Percentiles rank a stretch among this genome's conserved stretches.
Conservation (phyloP, 2,888 invertebrate species). For the Watsonalla binaria region DNA sequence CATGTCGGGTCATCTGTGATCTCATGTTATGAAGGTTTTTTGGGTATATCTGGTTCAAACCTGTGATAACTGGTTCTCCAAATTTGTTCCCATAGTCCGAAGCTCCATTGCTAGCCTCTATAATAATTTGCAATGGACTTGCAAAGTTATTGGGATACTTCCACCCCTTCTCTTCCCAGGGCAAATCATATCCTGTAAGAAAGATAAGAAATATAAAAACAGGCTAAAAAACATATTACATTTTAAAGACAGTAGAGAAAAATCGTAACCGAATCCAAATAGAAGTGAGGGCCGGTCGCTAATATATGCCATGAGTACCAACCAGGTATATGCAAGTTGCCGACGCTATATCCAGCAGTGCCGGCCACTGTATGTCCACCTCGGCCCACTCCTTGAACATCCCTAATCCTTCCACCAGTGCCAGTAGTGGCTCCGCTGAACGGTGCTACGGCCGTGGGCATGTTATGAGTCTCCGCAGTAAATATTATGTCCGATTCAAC, state of each 20-base stretch:
- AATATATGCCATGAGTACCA: too few species aligned
- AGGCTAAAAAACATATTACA: too few species aligned
- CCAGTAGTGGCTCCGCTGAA: constrained; percentile 99
- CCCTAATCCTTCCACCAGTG: constrained; percentile 96
- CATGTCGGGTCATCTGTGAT: not conserved
- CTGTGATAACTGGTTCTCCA: constrained; percentile 93
- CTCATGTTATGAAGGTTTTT: not conserved
- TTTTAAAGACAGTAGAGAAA: too few species aligned
- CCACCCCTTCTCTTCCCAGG: constrained; percentile 89
- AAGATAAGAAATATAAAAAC: constrained; percentile 7
- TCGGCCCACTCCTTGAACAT: constrained; percentile 96
- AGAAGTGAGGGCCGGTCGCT: too few species aligned
- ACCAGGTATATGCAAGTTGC: constrained; percentile 94
- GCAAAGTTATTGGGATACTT: constrained; percentile 95
- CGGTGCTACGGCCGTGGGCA: constrained; percentile 97
- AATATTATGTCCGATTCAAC: constrained; percentile 93
- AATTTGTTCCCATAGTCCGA: constrained; percentile 99
- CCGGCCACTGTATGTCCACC: constrained; percentile 97
- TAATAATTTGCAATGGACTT: constrained; percentile 90
- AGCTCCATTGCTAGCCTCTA: constrained; percentile 98
- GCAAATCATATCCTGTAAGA: constrained; percentile 84
- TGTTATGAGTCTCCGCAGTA: constrained; percentile 99
- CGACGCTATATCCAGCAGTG: constrained; percentile 97
- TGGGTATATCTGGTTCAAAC: constrained; percentile 22
- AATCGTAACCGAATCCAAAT: too few species aligned